Evolutionary conservation across 1,140 invertebrate genomes (phyloP).

Genomic region (Mercenaria mercenaria): DNA sequence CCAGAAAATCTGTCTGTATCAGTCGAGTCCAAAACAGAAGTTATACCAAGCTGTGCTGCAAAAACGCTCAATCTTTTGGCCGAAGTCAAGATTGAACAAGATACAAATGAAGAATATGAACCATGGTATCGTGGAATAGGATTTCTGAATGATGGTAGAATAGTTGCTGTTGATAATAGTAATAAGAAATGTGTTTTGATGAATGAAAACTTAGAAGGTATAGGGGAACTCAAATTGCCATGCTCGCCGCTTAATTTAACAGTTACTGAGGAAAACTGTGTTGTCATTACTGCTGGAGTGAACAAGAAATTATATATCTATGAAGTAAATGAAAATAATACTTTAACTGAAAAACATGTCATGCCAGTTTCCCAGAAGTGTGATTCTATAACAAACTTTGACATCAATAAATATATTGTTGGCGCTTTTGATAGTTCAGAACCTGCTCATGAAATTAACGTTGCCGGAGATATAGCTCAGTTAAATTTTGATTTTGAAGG

Average conservation of each 20-base stretch:
- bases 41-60: not conserved
- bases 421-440: not conserved
- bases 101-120: not conserved
- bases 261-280: not conserved
- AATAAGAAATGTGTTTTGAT: slow-evolving; percentile 26
- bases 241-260: not conserved
- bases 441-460: not conserved
- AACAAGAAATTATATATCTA: not conserved
- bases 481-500: not conserved
- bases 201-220: not conserved
- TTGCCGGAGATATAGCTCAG: not conserved
- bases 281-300: not conserved
- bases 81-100: not conserved
- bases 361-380: not conserved
- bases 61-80: not conserved
- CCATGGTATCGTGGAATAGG: slow-evolving; percentile 1
- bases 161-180: slow-evolving; percentile 16
- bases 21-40: not conserved
- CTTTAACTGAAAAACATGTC: not conserved
- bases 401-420: not conserved
- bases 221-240: not conserved
- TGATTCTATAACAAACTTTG: not conserved
- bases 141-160: not conserved
- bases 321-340: not conserved
- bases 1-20: not conserved